phyloP scores from a whole-genome alignment of 1,140 invertebrate genomes.

The Brachionus angularis region DNA sequence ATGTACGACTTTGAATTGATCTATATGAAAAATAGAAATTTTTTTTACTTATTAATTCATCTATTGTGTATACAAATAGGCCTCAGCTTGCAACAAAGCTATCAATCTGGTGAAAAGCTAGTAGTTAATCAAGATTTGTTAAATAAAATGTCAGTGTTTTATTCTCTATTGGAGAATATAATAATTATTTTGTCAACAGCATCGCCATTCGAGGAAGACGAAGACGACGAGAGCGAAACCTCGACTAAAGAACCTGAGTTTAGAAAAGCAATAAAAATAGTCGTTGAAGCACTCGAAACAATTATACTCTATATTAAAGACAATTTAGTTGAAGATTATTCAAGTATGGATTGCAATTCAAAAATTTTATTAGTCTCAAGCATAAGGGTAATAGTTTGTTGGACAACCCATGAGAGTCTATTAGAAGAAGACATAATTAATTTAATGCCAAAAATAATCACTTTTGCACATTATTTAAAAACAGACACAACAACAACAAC shows the following conservation, averaged over 20 bases:
- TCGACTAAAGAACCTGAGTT: constrained; percentile 34
- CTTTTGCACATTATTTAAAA: background rate
- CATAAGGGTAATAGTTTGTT: constrained; percentile 12
- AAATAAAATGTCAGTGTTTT: constrained; percentile 29
- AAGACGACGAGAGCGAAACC: background rate
- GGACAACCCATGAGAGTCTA: constrained; percentile 31
- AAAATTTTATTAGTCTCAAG: constrained; percentile 15
- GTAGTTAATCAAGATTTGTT: background rate
- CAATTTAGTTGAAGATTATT: background rate
- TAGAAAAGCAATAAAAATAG: constrained; percentile 32
- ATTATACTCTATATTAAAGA: constrained; percentile 31
- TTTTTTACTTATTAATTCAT: constrained; percentile 39
- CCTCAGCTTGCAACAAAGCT: constrained; percentile 4
- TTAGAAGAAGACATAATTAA: constrained; percentile 35
- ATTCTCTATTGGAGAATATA: constrained; percentile 14
- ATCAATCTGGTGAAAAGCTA: background rate
- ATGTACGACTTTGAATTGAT: constrained; percentile 38
- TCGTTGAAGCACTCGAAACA: constrained; percentile 21
- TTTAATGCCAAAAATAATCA: constrained; percentile 1
- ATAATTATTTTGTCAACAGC: constrained; percentile 33
- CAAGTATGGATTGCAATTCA: background rate
- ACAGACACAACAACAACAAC: background rate
- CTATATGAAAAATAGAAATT: constrained; percentile 20
- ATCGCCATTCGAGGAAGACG: constrained; percentile 8
- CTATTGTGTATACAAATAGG: constrained; percentile 26